These are phyloP conservation scores for Volucella inflata DNA, from an alignment of 2,888 invertebrate genomes.

Conservation along the genomic window DNA sequence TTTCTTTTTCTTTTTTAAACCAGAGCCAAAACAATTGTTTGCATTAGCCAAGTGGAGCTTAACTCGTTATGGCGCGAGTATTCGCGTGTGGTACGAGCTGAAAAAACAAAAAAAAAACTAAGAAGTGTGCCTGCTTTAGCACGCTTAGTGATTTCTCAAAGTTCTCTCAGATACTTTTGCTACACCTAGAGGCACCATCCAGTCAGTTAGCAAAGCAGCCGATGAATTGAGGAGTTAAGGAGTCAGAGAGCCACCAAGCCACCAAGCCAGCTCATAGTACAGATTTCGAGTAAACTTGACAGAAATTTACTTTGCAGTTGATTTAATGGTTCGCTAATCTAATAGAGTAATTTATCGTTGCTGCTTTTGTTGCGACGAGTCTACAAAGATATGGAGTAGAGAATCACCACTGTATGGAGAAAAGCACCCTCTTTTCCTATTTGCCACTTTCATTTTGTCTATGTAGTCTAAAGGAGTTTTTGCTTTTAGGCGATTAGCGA, in stretches of 20 bases:
- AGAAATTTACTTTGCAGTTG: conserved; percentile 75
- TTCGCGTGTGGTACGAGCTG: conserved; percentile 46
- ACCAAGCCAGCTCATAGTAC: conserved; percentile 38
- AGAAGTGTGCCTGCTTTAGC: conserved; percentile 51
- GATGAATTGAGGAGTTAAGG: no score
- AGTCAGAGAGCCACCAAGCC: background rate
- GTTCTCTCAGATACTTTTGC: conserved; percentile 19
- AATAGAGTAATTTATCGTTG: conserved; percentile 73
- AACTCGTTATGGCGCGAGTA: conserved; percentile 47
- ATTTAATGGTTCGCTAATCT: conserved; percentile 76
- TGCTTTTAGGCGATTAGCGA: conserved; percentile 75
- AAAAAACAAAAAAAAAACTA: background rate
- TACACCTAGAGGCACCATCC: conserved; percentile 55
- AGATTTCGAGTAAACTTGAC: conserved; percentile 72
- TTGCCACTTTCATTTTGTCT: conserved; percentile 35
- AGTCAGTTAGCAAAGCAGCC: background rate
- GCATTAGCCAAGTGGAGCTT: conserved; percentile 71
- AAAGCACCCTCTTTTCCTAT: conserved; percentile 35
- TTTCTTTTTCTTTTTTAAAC: conserved; percentile 27
- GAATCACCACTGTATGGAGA: background rate
- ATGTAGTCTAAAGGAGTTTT: conserved; percentile 33
- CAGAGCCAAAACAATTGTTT: conserved; percentile 61
- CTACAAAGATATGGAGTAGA: conserved; percentile 14
- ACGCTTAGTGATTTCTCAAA: conserved; percentile 64
- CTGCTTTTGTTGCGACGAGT: conserved; percentile 28